Evolutionary conservation across 2,797 vertebrate species (phyloP).

Genomic region (Urocyon cinereoargenteus): DNA sequence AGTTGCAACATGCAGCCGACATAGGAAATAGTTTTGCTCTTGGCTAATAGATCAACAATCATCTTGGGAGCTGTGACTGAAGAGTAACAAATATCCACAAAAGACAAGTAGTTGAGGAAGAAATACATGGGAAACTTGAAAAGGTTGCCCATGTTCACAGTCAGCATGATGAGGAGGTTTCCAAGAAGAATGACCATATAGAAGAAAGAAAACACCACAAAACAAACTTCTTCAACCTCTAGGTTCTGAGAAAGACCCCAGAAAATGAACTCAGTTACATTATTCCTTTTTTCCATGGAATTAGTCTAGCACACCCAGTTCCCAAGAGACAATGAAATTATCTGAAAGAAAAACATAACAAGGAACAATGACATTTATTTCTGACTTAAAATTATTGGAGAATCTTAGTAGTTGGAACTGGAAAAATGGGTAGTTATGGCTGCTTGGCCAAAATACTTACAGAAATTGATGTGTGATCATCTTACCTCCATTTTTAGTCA

Average conservation of each 20-base stretch:
- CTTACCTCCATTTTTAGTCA: background rate
- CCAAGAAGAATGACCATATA: conserved; percentile 68
- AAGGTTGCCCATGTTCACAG: conserved; percentile 54
- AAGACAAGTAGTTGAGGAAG: conserved; percentile 75
- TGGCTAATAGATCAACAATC: conserved; percentile 66
- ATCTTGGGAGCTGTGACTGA: conserved; percentile 73
- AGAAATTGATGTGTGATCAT: background rate
- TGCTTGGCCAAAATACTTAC: background rate
- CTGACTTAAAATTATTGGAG: background rate
- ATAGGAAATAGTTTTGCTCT: conserved; percentile 67
- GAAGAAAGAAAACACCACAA: conserved; percentile 71
- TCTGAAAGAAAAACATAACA: conserved; percentile 6
- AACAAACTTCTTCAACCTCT: conserved; percentile 53
- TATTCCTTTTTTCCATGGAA: conserved; percentile 54
- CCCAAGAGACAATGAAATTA: background rate
- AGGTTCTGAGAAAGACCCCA: conserved; percentile 69
- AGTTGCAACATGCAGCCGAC: conserved; percentile 69
- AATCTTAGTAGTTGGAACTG: accelerated
- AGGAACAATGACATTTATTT: background rate
- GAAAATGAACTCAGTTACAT: conserved; percentile 77
- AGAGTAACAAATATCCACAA: conserved; percentile 80
- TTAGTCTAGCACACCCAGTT: background rate
- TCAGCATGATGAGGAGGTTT: conserved; percentile 78
- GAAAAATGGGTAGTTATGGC: background rate
- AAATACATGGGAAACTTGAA: conserved; percentile 80